Evolutionary conservation across 2,888 invertebrate species (phyloP), one percentile per base, ranked within the genome.

Genomic region (Troilus luridus): DNA sequence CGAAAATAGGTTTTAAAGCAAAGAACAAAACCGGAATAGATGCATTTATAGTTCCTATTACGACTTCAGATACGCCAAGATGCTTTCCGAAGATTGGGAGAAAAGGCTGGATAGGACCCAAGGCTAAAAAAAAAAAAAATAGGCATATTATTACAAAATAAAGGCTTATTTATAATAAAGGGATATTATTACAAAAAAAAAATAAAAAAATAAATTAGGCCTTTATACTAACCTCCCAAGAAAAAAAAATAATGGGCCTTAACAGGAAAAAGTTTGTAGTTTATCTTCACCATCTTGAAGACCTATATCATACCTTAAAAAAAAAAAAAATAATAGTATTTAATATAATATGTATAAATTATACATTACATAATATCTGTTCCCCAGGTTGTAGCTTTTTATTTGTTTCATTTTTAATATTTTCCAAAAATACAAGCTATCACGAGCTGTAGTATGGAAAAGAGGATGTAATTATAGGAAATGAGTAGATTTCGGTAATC

Each of bases 211-310:
- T 67, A n/a, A n/a, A 7, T 64, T n/a, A 21, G 9, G 3, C 5
- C 24, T 67, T 14, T 17, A 64, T 41, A 95, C 96, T 96, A 95
- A 97, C 98, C 97, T 93, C 97, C 97, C 95, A 98, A 97, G 93
- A 98, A 97, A 94, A 97, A 97, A 94, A 98, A 98, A 94, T 96
- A 98, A 94, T 98, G 98, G 0, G 96, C 96, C 95, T 98, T 98
- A 89, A 98, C 95, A 19, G 98, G 98, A 94, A 98, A 93, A 90
- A 98, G 95, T 85, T 95, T 95, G 93, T 93, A 95, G 94, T 98
- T 96, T 90, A 98, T 95, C 94, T 96, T 96, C 93, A 96, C 90
- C 92, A 92, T 93, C 56, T 85, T 85, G n/a, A 27, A 41, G 14
- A 41, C 14, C 41, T 77, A 77, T 77, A 41, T 41, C 3, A 24